These are phyloP conservation scores for Varanus salvator DNA, from an alignment of 2,113 vertebrate genomes.

Conservation along the genomic window DNA sequence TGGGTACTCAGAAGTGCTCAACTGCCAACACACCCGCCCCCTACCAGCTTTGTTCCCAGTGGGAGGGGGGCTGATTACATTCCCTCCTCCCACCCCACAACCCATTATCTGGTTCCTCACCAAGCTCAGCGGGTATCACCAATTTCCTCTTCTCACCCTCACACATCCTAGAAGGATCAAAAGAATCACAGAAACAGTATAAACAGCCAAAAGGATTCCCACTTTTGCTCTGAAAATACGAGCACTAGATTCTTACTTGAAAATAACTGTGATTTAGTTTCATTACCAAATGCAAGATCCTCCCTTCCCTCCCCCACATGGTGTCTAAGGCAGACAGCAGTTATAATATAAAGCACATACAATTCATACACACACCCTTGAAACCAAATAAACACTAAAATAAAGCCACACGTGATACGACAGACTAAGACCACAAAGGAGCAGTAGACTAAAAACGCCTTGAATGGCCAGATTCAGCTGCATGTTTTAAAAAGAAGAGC, in stretches of 20 bases:
- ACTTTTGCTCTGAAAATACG: neutral
- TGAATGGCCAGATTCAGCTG: neutral
- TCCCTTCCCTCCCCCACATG: neutral
- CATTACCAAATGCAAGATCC: neutral
- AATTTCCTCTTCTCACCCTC: constrained; percentile 93
- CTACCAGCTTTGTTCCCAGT: no score
- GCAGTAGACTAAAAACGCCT: neutral
- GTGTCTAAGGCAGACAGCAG: neutral
- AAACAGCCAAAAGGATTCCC: neutral
- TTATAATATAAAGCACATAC: no score
- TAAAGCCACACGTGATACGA: neutral
- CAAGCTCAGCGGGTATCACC: constrained; percentile 91
- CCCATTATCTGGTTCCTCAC: constrained; percentile 63
- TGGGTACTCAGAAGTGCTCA: no score
- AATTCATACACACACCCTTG: no score
- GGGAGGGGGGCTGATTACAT: rapidly evolving
- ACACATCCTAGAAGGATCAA: constrained; percentile 82
- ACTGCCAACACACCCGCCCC: no score
- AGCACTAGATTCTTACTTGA: neutral
- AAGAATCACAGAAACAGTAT: neutral
- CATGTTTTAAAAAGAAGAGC: neutral
- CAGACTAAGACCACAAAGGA: neutral
- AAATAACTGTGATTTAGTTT: neutral
- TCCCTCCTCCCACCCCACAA: no score
- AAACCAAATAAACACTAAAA: neutral